Conservation (phyloP, 53 echinoderm and acorn worm species). For the Crossaster papposus region DNA sequence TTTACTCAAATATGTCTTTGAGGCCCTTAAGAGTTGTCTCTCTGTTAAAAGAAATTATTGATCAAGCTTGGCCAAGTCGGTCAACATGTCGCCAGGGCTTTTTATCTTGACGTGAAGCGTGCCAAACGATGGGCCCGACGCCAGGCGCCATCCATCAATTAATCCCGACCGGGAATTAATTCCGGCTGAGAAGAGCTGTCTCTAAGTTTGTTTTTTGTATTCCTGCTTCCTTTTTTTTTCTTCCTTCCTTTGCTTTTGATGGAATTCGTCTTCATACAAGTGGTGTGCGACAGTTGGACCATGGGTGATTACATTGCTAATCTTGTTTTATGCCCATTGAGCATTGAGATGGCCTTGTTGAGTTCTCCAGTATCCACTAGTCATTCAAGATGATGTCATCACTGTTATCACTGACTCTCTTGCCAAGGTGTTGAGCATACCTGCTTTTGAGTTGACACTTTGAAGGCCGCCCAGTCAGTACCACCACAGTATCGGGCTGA, state of each 20-base stretch:
- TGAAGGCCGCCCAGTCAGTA: too few species aligned
- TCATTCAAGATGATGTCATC: conserved; percentile 1
- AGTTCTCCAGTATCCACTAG: background rate
- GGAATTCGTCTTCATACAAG: background rate
- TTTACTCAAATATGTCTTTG: background rate
- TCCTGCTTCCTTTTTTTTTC: background rate
- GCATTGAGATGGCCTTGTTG: background rate
- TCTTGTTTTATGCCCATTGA: conserved; percentile 50
- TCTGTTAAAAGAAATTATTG: conserved; percentile 39
- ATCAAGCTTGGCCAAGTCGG: conserved; percentile 39
- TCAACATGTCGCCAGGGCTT: conserved; percentile 49
- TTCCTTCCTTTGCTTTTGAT: background rate
- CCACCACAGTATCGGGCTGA: too few species aligned
- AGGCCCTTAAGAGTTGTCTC: conserved; percentile 7
- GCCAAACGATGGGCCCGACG: conserved; percentile 18
- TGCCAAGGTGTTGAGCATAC: background rate
- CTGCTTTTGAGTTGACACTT: background rate
- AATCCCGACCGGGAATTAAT: conserved; percentile 42
- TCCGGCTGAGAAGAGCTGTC: conserved; percentile 32
- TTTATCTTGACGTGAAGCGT: conserved; percentile 37
- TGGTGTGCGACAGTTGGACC: conserved; percentile 8
- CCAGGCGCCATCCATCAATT: conserved; percentile 58
- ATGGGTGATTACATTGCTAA: conserved; percentile 55
- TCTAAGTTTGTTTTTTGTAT: background rate
- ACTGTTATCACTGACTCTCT: background rate